Conservation (phyloP, 2,113 vertebrate species). For the Melierax canorus region DNA sequence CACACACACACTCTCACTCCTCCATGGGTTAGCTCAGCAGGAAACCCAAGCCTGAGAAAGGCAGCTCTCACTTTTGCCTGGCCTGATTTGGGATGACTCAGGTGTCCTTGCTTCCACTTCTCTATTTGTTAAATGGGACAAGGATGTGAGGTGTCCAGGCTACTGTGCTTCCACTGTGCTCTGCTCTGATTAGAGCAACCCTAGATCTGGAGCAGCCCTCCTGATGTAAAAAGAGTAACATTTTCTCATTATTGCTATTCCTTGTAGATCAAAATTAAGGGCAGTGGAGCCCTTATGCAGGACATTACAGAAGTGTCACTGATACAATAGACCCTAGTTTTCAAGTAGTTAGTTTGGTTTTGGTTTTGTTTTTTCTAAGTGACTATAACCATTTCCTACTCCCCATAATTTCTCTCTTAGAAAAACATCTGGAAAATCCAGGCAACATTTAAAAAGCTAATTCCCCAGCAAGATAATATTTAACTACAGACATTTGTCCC, state of each 20-base stretch:
- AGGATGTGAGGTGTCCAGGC: background rate
- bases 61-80: background rate
- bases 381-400: background rate
- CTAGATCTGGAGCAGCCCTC: slow-evolving; percentile 9
- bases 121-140: background rate
- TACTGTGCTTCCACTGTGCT: background rate
- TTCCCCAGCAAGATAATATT: background rate
- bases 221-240: background rate
- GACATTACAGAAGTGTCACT: background rate
- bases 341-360: background rate
- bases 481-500: background rate
- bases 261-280: slow-evolving; percentile 6
- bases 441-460: background rate
- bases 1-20: background rate
- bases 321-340: background rate
- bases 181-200: background rate
- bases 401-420: background rate
- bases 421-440: background rate
- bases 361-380: background rate
- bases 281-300: background rate
- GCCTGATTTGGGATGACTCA: background rate
- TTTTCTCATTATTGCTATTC: slow-evolving; percentile 3
- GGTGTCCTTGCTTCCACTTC: slow-evolving; percentile 13
- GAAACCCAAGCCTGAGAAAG: background rate
- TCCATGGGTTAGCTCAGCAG: background rate